Evolutionary conservation across 2,888 invertebrate genomes (phyloP).

Genomic region (Nesidiocoris tenuis): DNA sequence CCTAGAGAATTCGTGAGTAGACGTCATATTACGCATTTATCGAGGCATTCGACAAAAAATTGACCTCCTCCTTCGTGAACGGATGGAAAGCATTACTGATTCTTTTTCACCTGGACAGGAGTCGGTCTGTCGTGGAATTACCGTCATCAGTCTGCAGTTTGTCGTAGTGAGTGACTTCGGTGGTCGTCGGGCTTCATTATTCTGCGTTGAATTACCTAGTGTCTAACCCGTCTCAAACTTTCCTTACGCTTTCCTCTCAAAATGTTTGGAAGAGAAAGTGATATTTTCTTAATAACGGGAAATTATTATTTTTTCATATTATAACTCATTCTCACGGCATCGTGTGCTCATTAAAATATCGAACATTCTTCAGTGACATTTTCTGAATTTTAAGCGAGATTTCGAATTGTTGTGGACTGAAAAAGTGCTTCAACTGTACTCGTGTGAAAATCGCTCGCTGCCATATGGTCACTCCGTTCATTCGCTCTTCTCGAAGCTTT

Average conservation of each 20-base stretch:
- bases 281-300: too few species aligned
- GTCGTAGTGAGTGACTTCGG: not conserved
- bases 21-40: not conserved
- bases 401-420: too few species aligned
- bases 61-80: not conserved
- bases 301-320: too few species aligned
- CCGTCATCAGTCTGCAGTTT: not conserved
- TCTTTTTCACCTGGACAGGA: not conserved
- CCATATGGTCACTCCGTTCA: too few species aligned
- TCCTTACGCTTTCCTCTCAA: not conserved
- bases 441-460: too few species aligned
- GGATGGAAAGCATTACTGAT: not conserved
- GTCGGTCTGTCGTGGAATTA: not conserved
- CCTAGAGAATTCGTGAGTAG: not conserved
- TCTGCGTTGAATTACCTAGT: not conserved
- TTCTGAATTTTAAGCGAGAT: too few species aligned
- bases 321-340: too few species aligned
- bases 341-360: too few species aligned
- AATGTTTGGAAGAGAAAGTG: not conserved
- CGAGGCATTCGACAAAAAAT: not conserved
- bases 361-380: too few species aligned
- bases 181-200: not conserved
- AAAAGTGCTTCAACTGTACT: too few species aligned
- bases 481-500: too few species aligned
- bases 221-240: not conserved